Percentiles rank a stretch among this genome's conserved stretches.
Evolutionary conservation across 2,888 invertebrate species (phyloP).

Genomic region (Mactromeris polynyma): DNA sequence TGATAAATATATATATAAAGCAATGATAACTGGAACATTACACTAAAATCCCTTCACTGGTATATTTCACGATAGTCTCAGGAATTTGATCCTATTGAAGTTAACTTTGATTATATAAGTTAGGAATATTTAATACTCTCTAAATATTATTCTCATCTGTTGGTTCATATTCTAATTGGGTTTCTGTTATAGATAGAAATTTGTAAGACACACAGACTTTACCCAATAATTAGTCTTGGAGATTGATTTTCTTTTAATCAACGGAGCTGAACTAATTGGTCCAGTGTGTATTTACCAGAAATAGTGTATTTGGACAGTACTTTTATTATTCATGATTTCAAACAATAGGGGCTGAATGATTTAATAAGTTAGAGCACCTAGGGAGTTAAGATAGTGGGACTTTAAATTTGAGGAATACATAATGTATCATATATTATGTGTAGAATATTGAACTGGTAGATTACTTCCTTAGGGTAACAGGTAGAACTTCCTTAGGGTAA

Average conservation of each 20-base stretch:
- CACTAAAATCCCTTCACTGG: too few species aligned
- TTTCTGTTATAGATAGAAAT: background rate
- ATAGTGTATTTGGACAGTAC: background rate
- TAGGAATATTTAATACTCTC: background rate
- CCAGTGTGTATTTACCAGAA: background rate
- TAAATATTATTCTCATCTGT: background rate
- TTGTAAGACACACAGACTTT: background rate
- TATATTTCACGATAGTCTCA: too few species aligned
- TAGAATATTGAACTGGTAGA: too few species aligned
- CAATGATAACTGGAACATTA: too few species aligned
- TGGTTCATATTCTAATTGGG: background rate
- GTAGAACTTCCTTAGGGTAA: too few species aligned
- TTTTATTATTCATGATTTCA: slow-evolving; percentile 18
- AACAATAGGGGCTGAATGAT: background rate
- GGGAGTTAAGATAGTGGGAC: background rate
- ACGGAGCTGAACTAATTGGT: background rate
- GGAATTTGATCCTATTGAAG: too few species aligned
- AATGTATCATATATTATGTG: background rate
- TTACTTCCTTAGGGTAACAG: too few species aligned
- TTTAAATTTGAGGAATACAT: background rate
- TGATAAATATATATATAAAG: too few species aligned
- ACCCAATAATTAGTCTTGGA: background rate
- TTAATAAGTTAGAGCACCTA: background rate
- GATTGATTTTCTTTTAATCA: slow-evolving; percentile 19
- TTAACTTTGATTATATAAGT: too few species aligned